phyloP scores from a whole-genome alignment of 2,113 vertebrate genomes.

The Poecile atricapillus region DNA sequence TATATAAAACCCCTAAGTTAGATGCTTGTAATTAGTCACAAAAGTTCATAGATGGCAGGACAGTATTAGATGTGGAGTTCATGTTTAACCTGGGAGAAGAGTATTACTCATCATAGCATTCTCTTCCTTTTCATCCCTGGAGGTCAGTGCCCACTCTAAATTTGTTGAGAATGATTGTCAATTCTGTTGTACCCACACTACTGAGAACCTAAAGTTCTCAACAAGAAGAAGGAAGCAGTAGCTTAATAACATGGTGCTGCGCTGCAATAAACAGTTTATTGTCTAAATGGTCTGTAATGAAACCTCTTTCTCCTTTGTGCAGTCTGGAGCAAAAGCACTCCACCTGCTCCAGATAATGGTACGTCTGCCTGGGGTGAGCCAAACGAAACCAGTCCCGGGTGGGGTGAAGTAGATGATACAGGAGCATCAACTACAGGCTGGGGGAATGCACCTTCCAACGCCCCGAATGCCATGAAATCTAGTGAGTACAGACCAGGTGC shows the following conservation, averaged over 20 bases:
- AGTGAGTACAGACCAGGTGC: constrained; percentile 74
- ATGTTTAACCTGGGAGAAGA: neutral
- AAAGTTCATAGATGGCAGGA: neutral
- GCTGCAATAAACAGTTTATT: neutral
- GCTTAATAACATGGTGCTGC: neutral
- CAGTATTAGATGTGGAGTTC: neutral
- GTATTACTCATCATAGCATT: neutral
- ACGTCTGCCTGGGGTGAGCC: constrained; percentile 86
- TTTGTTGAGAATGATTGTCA: neutral
- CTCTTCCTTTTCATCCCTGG: neutral
- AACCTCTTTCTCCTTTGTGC: constrained; percentile 68
- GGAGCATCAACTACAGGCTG: constrained; percentile 81
- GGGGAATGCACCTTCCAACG: constrained; percentile 81
- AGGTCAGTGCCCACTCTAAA: neutral
- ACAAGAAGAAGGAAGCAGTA: neutral
- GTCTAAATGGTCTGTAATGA: constrained; percentile 51
- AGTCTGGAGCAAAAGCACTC: constrained; percentile 90
- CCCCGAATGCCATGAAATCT: constrained; percentile 81
- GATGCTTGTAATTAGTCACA: neutral
- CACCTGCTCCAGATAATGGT: constrained; percentile 86
- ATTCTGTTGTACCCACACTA: neutral
- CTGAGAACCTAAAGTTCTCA: neutral
- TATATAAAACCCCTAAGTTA: neutral
- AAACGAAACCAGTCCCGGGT: constrained; percentile 81
- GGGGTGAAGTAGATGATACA: constrained; percentile 88